Conservation (phyloP, 2,888 invertebrate species). For the Cosmia pyralina region DNA sequence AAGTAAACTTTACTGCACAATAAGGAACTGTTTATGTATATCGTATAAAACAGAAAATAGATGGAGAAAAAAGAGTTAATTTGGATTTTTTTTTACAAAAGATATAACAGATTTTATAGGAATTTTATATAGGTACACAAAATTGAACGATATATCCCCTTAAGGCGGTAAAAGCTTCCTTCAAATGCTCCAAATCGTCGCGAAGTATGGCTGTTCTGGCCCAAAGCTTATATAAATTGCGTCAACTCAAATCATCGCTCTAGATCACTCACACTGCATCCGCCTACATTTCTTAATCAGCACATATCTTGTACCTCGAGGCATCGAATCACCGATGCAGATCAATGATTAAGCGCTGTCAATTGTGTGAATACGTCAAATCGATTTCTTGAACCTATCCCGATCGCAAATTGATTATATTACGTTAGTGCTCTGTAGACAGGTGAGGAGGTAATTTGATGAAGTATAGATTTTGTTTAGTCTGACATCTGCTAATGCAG, state of each 20-base stretch:
- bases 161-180: too few relatives aligned
- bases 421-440: constrained; percentile 1
- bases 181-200: too few relatives aligned
- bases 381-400: constrained; percentile 26
- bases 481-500: constrained; percentile 7
- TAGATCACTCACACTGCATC: constrained; percentile 2
- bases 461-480: constrained; percentile 1
- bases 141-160: too few relatives aligned
- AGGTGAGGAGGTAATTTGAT: background rate
- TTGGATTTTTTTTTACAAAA: too few relatives aligned
- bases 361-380: constrained; percentile 38
- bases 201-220: too few relatives aligned
- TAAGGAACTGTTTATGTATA: too few relatives aligned
- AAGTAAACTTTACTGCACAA: too few relatives aligned
- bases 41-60: too few relatives aligned
- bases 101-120: too few relatives aligned
- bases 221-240: background rate
- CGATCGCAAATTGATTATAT: constrained; percentile 22
- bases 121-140: too few relatives aligned
- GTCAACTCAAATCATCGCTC: background rate
- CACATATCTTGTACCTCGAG: constrained; percentile 5
- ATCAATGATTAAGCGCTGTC: constrained; percentile 34
- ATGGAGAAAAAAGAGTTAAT: too few relatives aligned
- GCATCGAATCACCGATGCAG: constrained; percentile 17
- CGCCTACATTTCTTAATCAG: constrained; percentile 5